Evolutionary conservation across 1,140 invertebrate genomes (phyloP), one percentile per base, ranked within the genome.

Genomic region (Drosophila sturtevanti): DNA sequence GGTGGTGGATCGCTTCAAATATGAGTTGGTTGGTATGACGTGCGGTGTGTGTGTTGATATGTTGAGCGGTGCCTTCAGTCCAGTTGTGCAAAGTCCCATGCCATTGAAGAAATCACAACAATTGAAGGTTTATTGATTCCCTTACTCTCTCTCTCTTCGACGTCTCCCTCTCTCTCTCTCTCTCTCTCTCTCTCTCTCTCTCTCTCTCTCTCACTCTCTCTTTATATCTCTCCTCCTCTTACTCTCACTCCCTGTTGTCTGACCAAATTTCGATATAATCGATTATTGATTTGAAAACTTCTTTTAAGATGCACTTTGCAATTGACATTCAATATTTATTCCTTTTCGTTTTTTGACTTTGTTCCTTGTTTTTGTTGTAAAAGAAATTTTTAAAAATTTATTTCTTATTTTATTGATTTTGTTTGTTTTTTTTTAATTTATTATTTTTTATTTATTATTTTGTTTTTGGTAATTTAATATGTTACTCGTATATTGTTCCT

Each of bases 1-100:
- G 27, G 27, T 31, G 27, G 27, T 31, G 27, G 27, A 6, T 24
- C 24, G 27, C 5, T 31, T 31, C 27, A 31, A 31, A 31, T 31
- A 31, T 31, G 27, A 31, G 0, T 31, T 31, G 6, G 6, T 6
- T 21, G 41, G 41, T n/a, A 18, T 44, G 41, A 44, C 62, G 59
- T 76, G 44, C 66, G n/a, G n/a, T 55, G 34, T 44, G 66, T 38
- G 72, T 75, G 54, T 60, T 77, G 58, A 56, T 77, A 61, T 22
- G 31, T 2, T 67, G 27, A 65, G 60, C 67, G 69, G 58, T 65
- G 5, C 34, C 74, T 59, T 18, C 34, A 27, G 55, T 75, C 74
- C 84, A 89, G 84, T 89, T 89, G 84, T 82, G 77, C 78, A 80
- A 84, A 89, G 84, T 89, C 84, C 70, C 84, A 89, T 79, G 84